A percentile compares a stretch with the other conserved stretches of the same genome.
These are phyloP conservation scores for Phocides pigmalion DNA, from an alignment of 1,140 invertebrate species.

Conservation along the genomic window DNA sequence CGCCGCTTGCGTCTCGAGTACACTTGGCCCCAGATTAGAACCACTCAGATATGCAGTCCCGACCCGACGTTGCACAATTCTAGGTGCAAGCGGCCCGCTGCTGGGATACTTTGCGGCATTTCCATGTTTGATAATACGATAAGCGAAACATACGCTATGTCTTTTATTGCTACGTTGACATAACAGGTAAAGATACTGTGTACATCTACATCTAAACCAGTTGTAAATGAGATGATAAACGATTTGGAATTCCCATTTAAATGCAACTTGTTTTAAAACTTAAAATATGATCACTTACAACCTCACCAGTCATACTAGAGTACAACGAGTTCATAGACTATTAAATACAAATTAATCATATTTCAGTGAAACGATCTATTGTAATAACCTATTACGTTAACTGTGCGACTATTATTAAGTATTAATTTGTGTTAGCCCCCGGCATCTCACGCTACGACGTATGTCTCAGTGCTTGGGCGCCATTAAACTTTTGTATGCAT, in stretches of 20 bases:
- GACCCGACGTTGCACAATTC: slow-evolving; percentile 51
- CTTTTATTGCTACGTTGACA: slow-evolving; percentile 38
- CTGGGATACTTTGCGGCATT: slow-evolving; percentile 44
- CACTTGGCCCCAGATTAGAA: slow-evolving; percentile 45
- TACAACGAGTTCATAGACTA: slow-evolving; percentile 1
- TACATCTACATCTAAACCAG: slow-evolving; percentile 25
- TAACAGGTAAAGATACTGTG: slow-evolving; percentile 13
- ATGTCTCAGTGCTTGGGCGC: slow-evolving; percentile 46
- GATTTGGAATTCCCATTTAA: neutral
- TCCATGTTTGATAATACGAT: slow-evolving; percentile 58
- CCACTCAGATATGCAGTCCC: slow-evolving; percentile 54
- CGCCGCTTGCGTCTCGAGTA: slow-evolving; percentile 4
- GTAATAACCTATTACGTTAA: slow-evolving; percentile 42
- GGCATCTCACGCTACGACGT: slow-evolving; percentile 42
- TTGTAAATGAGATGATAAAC: slow-evolving; percentile 6
- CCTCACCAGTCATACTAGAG: neutral
- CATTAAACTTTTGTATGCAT: slow-evolving; percentile 39
- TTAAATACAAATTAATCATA: slow-evolving; percentile 41
- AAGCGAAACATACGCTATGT: slow-evolving; percentile 39
- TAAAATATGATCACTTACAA: neutral
- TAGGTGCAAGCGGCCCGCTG: slow-evolving; percentile 35
- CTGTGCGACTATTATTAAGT: slow-evolving; percentile 36
- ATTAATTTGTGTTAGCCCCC: slow-evolving; percentile 47
- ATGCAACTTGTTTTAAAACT: slow-evolving; percentile 19
- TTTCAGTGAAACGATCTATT: slow-evolving; percentile 35